Evolutionary conservation across 2,113 vertebrate species (phyloP).

Genomic region (Hemibates koningsi): DNA sequence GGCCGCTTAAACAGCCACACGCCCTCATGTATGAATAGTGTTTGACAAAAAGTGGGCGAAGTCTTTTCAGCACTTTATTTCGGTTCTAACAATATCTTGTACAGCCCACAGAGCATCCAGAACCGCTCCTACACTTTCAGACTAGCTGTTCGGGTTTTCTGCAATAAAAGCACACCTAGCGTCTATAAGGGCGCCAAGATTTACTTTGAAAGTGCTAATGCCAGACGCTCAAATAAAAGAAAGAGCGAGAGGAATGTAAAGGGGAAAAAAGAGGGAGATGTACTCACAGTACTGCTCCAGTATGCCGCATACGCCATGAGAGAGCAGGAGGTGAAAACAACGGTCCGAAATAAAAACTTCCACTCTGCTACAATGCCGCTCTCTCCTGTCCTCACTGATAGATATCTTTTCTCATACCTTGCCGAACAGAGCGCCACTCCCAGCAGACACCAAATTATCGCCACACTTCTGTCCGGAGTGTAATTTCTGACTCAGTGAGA

Average conservation of each 20-base stretch:
- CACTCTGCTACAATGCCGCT: neutral
- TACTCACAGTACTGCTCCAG: slow-evolving; percentile 62
- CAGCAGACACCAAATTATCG: neutral
- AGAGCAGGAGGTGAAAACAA: neutral
- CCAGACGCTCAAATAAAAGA: neutral
- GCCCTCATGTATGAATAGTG: neutral
- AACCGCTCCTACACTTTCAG: neutral
- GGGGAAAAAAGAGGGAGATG: neutral
- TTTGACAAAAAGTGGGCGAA: neutral
- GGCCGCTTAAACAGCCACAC: slow-evolving; percentile 1
- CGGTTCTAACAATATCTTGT: neutral
- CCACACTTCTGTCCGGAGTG: neutral
- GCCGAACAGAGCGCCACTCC: slow-evolving; percentile 37
- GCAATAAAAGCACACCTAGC: neutral
- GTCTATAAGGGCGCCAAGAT: neutral
- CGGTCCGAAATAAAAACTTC: neutral
- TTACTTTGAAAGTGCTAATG: neutral
- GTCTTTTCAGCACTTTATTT: neutral
- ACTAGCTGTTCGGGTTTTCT: neutral
- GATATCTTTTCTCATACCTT: neutral
- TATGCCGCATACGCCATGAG: slow-evolving; percentile 69
- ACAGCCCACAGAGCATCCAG: neutral
- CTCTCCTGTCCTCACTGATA: neutral
- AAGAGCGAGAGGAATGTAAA: neutral
- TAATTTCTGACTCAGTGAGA: neutral